Conservation (phyloP, 2,797 vertebrate species). For the Sebastes steindachneri region DNA sequence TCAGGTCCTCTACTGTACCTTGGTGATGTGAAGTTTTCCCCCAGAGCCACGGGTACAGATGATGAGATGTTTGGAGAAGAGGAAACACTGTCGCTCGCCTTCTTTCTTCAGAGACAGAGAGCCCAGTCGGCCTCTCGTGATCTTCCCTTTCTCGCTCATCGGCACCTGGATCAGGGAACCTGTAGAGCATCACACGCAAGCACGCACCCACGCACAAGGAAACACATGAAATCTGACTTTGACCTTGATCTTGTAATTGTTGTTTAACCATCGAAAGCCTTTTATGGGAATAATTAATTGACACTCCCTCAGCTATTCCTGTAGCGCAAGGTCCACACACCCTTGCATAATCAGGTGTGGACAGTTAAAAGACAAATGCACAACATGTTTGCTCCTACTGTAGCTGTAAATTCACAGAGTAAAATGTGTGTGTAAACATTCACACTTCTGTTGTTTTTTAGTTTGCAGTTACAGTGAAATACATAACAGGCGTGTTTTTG, state of each 20-base stretch:
- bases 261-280: neutral
- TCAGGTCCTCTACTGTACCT: constrained; percentile 79
- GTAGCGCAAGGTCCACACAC: neutral
- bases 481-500: neutral
- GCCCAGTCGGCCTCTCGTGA: constrained; percentile 92
- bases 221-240: neutral
- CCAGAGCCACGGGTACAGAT: constrained; percentile 96
- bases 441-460: neutral
- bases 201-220: neutral
- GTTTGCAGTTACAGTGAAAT: neutral
- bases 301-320: neutral
- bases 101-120: constrained; percentile 96
- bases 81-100: constrained; percentile 96
- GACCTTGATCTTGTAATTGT: neutral
- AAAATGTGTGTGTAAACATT: neutral
- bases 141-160: constrained; percentile 96
- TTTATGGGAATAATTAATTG: neutral
- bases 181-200: constrained; percentile 49
- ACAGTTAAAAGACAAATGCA: neutral
- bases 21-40: constrained; percentile 96
- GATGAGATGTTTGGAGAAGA: constrained; percentile 98
- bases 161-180: constrained; percentile 97
- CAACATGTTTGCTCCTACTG: neutral
- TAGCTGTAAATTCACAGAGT: neutral
- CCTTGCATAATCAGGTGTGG: neutral